A percentile compares a stretch with the other conserved stretches of the same genome.
Evolutionary conservation across 2,113 vertebrate genomes (phyloP).

Genomic region (Melospiza georgiana): DNA sequence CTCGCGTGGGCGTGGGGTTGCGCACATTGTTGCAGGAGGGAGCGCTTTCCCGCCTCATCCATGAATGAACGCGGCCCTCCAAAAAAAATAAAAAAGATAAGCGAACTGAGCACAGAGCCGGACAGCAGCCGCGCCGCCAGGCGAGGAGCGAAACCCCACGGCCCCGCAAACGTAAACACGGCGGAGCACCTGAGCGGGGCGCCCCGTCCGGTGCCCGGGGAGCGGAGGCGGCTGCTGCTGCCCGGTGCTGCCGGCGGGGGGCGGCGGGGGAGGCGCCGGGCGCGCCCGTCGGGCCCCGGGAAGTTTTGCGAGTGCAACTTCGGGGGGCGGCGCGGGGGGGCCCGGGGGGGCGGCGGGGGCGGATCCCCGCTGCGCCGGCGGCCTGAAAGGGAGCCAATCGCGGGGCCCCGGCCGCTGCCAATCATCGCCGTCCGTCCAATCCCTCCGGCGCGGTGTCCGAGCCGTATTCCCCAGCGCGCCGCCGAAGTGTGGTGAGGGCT

Average conservation of each 20-base stretch:
- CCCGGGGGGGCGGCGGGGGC: constrained; percentile 79
- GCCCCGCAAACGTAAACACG: background rate
- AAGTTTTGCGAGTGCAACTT: constrained; percentile 90
- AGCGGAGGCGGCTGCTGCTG: background rate
- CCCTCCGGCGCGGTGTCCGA: constrained; percentile 92
- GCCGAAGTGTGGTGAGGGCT: constrained; percentile 89
- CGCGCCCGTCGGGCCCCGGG: constrained; percentile 69
- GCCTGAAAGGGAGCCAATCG: constrained; percentile 97
- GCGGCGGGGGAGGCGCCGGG: background rate
- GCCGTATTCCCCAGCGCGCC: constrained; percentile 91
- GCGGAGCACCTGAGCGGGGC: background rate
- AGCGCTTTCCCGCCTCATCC: background rate
- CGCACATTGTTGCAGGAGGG: background rate
- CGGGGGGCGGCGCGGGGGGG: background rate
- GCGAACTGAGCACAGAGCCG: background rate
- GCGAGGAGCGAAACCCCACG: background rate
- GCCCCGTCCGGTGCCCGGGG: background rate
- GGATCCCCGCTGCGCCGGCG: constrained; percentile 89
- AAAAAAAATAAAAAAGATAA: background rate
- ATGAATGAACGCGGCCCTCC: background rate
- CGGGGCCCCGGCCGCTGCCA: constrained; percentile 90
- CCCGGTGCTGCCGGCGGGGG: background rate
- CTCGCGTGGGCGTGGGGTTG: background rate
- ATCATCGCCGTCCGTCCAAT: constrained; percentile 96
- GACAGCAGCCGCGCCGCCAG: background rate